Conservation (phyloP, 2,797 vertebrate species). For the Malurus splendens region DNA sequence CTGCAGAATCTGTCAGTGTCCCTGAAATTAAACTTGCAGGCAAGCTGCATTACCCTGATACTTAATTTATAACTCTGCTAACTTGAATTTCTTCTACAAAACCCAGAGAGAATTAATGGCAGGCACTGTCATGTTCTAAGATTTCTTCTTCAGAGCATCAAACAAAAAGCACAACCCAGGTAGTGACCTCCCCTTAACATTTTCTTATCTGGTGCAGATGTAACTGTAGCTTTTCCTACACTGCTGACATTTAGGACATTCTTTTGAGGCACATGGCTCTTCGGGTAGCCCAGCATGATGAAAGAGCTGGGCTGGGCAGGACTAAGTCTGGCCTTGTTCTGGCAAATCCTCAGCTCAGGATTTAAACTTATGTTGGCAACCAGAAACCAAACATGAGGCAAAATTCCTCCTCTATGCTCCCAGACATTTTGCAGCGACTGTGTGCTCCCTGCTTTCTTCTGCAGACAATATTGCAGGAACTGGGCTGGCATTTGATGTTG, state of each 20-base stretch:
- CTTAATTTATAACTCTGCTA: background rate
- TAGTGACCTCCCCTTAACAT: background rate
- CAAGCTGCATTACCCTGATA: background rate
- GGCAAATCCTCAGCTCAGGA: background rate
- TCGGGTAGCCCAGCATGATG: background rate
- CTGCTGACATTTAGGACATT: conserved; percentile 1
- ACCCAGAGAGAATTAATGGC: background rate
- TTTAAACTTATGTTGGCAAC: background rate
- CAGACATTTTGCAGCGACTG: background rate
- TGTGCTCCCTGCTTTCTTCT: background rate
- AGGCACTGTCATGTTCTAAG: background rate
- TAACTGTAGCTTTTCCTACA: background rate
- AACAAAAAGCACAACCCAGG: background rate
- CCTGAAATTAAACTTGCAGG: background rate
- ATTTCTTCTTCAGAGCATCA: background rate
- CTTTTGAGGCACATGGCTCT: background rate
- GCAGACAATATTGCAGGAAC: background rate
- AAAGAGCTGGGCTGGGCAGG: background rate
- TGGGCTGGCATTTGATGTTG: background rate
- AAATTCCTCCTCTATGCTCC: background rate
- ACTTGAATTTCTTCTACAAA: background rate
- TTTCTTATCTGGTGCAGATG: background rate
- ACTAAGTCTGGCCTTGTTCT: background rate
- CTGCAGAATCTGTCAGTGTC: background rate
- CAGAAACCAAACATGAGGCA: background rate